phyloP scores from a whole-genome alignment of 1,140 invertebrate genomes.

The Drosophila littoralis region DNA sequence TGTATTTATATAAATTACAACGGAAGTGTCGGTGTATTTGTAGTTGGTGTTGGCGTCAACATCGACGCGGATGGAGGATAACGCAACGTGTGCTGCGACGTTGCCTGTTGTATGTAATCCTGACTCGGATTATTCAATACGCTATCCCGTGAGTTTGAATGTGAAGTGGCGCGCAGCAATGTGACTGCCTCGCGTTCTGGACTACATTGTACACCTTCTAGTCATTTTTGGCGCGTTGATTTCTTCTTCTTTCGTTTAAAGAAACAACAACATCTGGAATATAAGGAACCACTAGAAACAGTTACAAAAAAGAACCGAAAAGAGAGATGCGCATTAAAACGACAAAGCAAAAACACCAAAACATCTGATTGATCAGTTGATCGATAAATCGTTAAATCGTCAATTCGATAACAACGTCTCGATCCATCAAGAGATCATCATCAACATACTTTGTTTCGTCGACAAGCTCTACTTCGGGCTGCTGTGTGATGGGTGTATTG shows the following conservation, averaged over 20 bases:
- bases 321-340: constrained; percentile 74
- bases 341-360: constrained; percentile 81
- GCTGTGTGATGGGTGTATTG: constrained; percentile 97
- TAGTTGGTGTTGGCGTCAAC: constrained; percentile 85
- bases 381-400: constrained; percentile 61
- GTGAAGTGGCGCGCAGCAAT: constrained; percentile 88
- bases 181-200: constrained; percentile 89
- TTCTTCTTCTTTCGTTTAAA: constrained; percentile 99
- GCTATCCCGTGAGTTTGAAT: constrained; percentile 88
- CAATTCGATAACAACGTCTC: constrained; percentile 32
- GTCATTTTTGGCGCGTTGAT: constrained; percentile 85
- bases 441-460: constrained; percentile 95
- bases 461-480: constrained; percentile 95
- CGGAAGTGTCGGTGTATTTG: constrained; percentile 85
- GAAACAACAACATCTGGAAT: constrained; percentile 97
- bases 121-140: constrained; percentile 86
- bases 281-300: constrained; percentile 80
- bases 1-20: constrained; percentile 84
- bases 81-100: constrained; percentile 84
- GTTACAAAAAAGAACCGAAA: constrained; percentile 66
- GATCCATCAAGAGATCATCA: constrained; percentile 30
- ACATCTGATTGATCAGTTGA: constrained; percentile 61
- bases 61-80: constrained; percentile 85
- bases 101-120: constrained; percentile 85
- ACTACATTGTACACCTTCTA: constrained; percentile 85